Evolutionary conservation across 2,113 vertebrate species (phyloP).

Genomic region (Ciconia boyciana): DNA sequence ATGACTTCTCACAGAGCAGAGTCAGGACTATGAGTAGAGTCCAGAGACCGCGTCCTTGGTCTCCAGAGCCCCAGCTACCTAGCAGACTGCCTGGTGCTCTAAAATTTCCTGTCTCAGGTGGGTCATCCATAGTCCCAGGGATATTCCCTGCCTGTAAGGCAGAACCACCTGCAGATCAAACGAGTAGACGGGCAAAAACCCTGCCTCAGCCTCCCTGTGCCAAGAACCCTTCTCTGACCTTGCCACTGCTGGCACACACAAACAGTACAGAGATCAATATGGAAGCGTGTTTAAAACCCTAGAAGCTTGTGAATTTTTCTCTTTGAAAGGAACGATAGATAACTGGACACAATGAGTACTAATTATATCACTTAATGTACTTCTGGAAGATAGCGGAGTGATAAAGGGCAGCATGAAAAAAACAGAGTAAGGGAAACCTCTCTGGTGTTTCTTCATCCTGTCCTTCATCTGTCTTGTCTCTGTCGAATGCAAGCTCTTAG

Average conservation of each 20-base stretch:
- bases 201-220: not conserved
- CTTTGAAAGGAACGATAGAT: not conserved
- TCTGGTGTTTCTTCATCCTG: not conserved
- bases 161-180: not conserved
- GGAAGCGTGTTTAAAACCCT: not conserved
- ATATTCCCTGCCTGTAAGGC: not conserved
- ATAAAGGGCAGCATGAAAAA: not conserved
- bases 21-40: not conserved
- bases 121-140: not conserved
- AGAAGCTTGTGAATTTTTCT: not conserved
- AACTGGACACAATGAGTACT: not conserved
- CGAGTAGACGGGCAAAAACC: not conserved
- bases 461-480: not conserved
- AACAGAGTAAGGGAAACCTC: not conserved
- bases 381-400: not conserved
- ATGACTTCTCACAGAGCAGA: not conserved
- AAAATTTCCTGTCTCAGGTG: not conserved
- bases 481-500: not conserved
- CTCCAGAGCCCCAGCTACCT: not conserved
- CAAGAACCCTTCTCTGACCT: not conserved
- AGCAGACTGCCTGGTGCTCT: not conserved
- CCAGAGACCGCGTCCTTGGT: not conserved
- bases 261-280: not conserved
- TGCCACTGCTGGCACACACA: not conserved
- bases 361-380: not conserved